phyloP scores from a whole-genome alignment of 2,888 invertebrate species.

The Phaedon cochleariae region DNA sequence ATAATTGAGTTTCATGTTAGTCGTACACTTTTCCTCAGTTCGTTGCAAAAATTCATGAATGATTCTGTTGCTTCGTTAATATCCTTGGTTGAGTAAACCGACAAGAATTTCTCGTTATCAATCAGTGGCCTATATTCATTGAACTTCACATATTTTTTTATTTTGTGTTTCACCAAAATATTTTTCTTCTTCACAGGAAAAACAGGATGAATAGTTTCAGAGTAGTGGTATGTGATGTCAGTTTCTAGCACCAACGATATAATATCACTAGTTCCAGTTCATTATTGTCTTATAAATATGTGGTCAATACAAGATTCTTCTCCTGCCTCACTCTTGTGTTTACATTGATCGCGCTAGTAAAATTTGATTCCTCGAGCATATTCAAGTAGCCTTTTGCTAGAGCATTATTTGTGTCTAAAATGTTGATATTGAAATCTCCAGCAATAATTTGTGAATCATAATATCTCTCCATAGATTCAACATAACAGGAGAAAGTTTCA shows the following conservation, averaged over 20 bases:
- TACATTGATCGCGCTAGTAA: background rate
- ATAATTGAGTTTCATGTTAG: too few species aligned
- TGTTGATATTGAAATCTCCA: too few species aligned
- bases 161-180: background rate
- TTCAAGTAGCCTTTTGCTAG: too few species aligned
- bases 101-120: background rate
- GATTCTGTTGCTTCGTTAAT: constrained; percentile 5
- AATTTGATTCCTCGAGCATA: too few species aligned
- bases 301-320: background rate
- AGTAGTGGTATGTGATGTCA: background rate
- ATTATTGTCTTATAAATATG: background rate
- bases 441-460: too few species aligned
- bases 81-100: background rate
- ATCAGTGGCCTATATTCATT: background rate
- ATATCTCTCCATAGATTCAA: too few species aligned
- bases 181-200: background rate
- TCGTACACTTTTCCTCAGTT: background rate
- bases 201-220: background rate
- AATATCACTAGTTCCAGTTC: background rate
- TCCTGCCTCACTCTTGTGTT: background rate
- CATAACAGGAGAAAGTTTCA: background rate
- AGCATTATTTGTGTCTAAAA: too few species aligned
- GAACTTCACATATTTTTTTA: background rate
- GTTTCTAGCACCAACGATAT: background rate
- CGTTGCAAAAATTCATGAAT: constrained; percentile 4